Evolutionary conservation across 1,140 invertebrate species (phyloP), one percentile per base, ranked within the genome.

Genomic region (Nephila pilipes): DNA sequence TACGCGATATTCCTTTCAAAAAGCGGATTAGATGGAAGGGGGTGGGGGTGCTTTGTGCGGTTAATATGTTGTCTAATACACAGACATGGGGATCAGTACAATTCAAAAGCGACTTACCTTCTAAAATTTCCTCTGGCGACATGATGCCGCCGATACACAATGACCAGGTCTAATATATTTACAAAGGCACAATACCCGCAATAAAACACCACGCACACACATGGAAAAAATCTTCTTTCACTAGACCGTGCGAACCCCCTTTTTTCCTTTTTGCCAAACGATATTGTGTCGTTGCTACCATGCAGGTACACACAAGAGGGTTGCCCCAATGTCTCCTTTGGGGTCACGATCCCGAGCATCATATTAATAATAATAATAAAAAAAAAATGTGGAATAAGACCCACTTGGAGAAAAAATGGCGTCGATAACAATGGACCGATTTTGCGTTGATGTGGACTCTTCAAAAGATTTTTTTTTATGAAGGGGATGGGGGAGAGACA

Each of bases 1-100:
- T 22, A 65, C n/a, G n/a, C 6, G 60, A 10, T 3, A 65, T 65
- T 6, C 22, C 10, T 65, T 65, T 63, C 5, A 22, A 65, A 60
- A n/a, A 46, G 38, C 38, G 57, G 16, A 16, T 32, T 14, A 29
- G 25, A 32, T 25, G 65, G 25, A 16, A 14, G 29, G 10, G 29
- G 65, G 65, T 0, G 0, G 12, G 25, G 14, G n/a, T n/a, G 25
- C 65, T 69, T 25, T 10, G 32, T 29, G 14, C 29, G 25, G 65
- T 75, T 75, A 75, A 75, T 75, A 75, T 75, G 65, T 36, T 75
- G 65, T 36, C 25, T 75, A 75, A 75, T 75, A 75, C 32, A 16
- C 65, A 32, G 65, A 75, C 65, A 75, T 36, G 65, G 65, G 65
- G 29, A 25, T 36, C 29, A 29, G 16, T 5, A 3, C 8, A 18